phyloP scores from a whole-genome alignment of 2,797 vertebrate genomes.

The Phataginus tetradactyla region DNA sequence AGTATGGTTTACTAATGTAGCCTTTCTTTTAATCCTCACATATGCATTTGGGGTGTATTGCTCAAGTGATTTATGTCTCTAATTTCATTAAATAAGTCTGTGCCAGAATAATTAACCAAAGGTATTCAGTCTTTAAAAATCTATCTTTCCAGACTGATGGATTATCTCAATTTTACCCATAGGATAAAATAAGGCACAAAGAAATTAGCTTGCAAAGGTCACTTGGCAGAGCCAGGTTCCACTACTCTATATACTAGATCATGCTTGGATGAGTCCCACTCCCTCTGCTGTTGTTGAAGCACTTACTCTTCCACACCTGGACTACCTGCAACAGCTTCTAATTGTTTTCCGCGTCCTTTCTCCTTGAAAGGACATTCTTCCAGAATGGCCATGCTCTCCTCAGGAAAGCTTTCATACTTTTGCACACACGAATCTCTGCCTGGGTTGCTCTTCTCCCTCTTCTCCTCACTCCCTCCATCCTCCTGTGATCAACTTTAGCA shows the following conservation, averaged over 20 bases:
- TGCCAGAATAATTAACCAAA: neutral
- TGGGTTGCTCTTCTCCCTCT: neutral
- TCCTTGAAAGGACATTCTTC: neutral
- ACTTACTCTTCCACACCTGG: neutral
- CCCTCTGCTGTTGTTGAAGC: neutral
- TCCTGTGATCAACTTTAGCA: neutral
- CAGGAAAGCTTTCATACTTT: neutral
- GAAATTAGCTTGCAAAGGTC: neutral
- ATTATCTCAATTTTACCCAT: neutral
- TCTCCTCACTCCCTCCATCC: neutral
- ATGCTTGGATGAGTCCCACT: neutral
- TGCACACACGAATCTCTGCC: neutral
- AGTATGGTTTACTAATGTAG: neutral
- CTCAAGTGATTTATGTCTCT: constrained; percentile 20
- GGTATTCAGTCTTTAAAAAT: neutral
- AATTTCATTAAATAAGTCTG: neutral
- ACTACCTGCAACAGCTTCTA: neutral
- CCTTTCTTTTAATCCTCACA: neutral
- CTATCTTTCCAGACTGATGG: neutral
- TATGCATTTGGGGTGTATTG: neutral
- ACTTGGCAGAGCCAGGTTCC: neutral
- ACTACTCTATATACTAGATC: neutral
- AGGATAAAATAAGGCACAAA: neutral
- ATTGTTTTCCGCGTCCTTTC: neutral
- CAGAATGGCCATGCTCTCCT: neutral